Percentiles rank a stretch among this genome's conserved stretches.
Conservation (phyloP, 2,888 invertebrate genomes). For the Palloptera scutellata region DNA sequence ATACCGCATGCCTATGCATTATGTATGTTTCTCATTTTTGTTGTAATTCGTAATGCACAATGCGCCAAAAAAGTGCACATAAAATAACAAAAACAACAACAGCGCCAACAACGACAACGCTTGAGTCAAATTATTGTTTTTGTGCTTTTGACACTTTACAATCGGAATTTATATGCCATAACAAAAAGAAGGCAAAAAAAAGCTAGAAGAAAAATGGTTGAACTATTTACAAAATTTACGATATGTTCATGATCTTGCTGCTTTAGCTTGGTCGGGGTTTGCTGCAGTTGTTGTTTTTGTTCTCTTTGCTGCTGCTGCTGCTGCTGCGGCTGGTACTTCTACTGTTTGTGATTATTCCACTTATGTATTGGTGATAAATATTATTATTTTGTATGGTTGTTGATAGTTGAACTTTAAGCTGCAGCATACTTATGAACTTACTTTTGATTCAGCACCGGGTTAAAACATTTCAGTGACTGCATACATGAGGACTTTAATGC, state of each 20-base stretch:
- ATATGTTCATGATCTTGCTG: background rate
- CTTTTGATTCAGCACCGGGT: too few relatives aligned
- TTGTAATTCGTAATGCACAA: too few relatives aligned
- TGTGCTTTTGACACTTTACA: conserved; percentile 59
- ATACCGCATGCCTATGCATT: too few relatives aligned
- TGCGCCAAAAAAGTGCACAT: too few relatives aligned
- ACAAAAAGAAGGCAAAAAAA: conserved; percentile 47
- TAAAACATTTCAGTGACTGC: too few relatives aligned
- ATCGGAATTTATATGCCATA: conserved; percentile 59
- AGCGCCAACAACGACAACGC: background rate
- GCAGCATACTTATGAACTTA: too few relatives aligned
- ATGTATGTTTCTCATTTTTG: too few relatives aligned
- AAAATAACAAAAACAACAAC: background rate
- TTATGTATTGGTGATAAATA: background rate
- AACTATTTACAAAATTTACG: conserved; percentile 45
- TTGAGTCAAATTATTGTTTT: conserved; percentile 13
- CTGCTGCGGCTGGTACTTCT: background rate
- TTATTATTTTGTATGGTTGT: too few relatives aligned
- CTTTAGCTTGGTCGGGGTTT: background rate
- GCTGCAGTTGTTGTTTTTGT: background rate
- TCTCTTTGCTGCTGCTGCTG: background rate
- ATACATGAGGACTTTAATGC: too few relatives aligned
- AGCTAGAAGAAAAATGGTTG: too few relatives aligned
- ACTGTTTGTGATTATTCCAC: background rate
- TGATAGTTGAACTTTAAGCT: too few relatives aligned